Evolutionary conservation across 1,140 invertebrate genomes (phyloP), one percentile per base, ranked within the genome.

Genomic region (Heliconius nattereri): DNA sequence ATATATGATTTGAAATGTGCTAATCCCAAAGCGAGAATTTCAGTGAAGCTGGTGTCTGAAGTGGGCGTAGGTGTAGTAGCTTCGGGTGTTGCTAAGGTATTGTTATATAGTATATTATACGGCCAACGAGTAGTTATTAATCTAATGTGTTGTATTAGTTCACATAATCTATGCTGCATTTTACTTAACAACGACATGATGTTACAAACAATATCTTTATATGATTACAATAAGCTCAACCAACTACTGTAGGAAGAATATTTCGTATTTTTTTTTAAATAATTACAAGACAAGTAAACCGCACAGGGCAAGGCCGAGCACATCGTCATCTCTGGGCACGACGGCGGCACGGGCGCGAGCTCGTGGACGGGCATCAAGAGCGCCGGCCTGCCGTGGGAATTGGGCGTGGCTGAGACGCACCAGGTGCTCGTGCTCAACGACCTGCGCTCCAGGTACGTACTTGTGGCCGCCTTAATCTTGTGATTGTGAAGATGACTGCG

Each of bases 1-100:
- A 99, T 99, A 89, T 99, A 99, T 89, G 99, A 99, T 94, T 95
- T 99, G 71, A 99, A 99, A 94, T 98, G 98, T 91, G 98, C 99
- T 70, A 99, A 99, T 95, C 99, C 99, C 0, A 95, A 96, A 76
- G 99, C 99, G 2, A 95, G 99, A 73, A 99, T 99, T 81, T 99
- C 98, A 73, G 99, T 99, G 1, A 99, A 99, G 93, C 95, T 99
- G 20, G 99, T 99, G 7, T 99, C 99, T 0, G 99, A 99, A 95
- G 98, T 99, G 54, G 99, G 99, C 7, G 99, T 99, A 2, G 99
- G 99, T 13, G 98, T 99, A 16, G 98, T 99, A 2, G 99, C 99
- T 29, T 97, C 99, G 54, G 99, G 99, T 72, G 99, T 99, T 26
- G 99, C 99, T 26, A 99, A 99, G 96, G 97, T 98, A 89, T 45